Conservation (phyloP, 1,140 invertebrate species). For the Macrosteles quadrilineatus region DNA sequence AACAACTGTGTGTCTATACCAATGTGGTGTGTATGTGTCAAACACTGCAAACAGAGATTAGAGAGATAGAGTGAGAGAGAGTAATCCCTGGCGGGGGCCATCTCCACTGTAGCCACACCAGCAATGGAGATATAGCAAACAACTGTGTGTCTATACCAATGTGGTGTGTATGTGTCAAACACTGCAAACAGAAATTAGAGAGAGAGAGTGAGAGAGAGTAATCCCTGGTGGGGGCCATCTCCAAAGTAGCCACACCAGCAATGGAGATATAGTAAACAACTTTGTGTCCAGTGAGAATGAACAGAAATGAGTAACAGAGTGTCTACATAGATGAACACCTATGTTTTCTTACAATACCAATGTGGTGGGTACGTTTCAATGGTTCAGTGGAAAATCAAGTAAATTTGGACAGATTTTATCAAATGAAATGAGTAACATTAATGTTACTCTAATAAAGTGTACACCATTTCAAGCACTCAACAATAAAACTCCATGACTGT, state of each 20-base stretch:
- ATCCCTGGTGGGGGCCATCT: conserved; percentile 61
- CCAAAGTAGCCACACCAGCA: conserved; percentile 67
- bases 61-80: no score
- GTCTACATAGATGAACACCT: no score
- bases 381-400: no score
- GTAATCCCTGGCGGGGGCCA: conserved; percentile 59
- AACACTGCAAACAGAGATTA: no score
- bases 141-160: conserved; percentile 81
- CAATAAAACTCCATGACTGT: no score
- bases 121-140: conserved; percentile 66
- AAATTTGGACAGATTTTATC: no score
- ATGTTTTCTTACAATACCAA: no score
- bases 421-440: no score
- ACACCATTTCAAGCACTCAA: no score
- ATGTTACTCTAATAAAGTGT: no score
- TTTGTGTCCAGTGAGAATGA: conserved; percentile 83
- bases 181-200: no score
- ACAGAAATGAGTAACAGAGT: no score
- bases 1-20: conserved; percentile 83
- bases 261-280: conserved; percentile 67
- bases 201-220: conserved; percentile 56
- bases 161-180: conserved; percentile 67
- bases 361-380: conserved; percentile 66
- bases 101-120: conserved; percentile 67
- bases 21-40: conserved; percentile 68